A percentile compares a stretch with the other conserved stretches of the same genome.
Conservation (phyloP, 2,797 vertebrate species). For the Saxicola maurus region DNA sequence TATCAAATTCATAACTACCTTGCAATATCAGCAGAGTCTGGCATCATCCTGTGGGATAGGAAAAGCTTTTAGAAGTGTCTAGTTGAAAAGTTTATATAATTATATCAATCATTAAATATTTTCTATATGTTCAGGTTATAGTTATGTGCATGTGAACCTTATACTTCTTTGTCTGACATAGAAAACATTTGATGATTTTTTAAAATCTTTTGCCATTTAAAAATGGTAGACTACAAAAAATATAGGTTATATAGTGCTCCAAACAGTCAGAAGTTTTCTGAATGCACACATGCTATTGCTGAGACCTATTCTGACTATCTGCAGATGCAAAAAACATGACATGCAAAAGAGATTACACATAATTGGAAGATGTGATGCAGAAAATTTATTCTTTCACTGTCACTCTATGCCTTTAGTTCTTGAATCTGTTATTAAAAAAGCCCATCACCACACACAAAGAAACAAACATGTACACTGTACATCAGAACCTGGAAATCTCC, state of each 20-base stretch:
- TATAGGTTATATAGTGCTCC: neutral
- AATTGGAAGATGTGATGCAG: constrained; percentile 26
- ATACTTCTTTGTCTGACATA: neutral
- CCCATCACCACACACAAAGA: neutral
- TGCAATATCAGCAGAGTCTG: neutral
- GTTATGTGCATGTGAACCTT: neutral
- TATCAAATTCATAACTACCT: neutral
- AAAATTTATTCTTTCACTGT: constrained; percentile 32
- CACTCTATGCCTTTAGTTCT: constrained; percentile 1
- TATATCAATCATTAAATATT: neutral
- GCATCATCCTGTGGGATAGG: neutral
- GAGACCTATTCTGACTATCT: neutral
- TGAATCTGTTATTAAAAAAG: neutral
- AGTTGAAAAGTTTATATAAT: neutral
- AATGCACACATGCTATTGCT: neutral
- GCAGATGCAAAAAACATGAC: neutral
- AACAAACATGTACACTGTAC: neutral
- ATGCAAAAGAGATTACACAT: neutral
- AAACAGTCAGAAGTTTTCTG: neutral
- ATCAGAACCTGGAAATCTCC: constrained; percentile 10
- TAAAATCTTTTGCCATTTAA: neutral
- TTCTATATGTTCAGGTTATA: neutral
- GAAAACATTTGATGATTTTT: neutral
- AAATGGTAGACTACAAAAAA: neutral
- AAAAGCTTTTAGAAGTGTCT: neutral